Evolutionary conservation across 2,113 vertebrate genomes (phyloP), one percentile per base, ranked within the genome.

Genomic region (Ptilorrhoa leucosticta): DNA sequence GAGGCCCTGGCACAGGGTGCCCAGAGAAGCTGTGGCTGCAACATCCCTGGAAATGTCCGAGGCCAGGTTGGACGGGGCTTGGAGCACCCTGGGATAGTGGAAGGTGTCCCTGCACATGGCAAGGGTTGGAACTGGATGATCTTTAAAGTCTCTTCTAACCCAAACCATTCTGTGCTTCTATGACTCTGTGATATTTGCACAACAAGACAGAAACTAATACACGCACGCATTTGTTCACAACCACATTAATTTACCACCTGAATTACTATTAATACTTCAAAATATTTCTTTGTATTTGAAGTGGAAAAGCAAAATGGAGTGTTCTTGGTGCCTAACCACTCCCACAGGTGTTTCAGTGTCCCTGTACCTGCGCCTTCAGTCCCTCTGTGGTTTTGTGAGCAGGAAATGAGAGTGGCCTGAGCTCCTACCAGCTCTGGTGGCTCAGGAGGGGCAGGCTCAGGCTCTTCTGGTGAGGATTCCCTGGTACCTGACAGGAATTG

Each of bases 291-390:
- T 44, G 5, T 15, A 58, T 51, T 80, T 51, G 30, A 73, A n/a
- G 31, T 1, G 23, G 27, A 66, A 72, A 84, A 84, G 22, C 31
- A 30, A 54, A 45, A 3, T 23, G 30, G 8, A 2, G 15, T 40
- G 87, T 84, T 39, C 61, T 40, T 27, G 16, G 14, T 75, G 56
- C 33, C 45, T 35, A 23, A 37, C 2, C 39, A 13, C 24, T 42
- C 13, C 9, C 23, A 23, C 4, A 15, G 6, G 17, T 27, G 56
- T 65, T 80, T 39, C 31, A 13, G 20, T 37, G n/a, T 30, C 70
- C 21, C 30, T 35, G 15, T 26, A 20, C 1, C 6, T 7, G 4
- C 1, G 0, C 15, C 16, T 33, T 37, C 37, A 10, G 45, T 21
- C 35, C 40, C 40, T 69, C 12, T 13, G 6, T 22, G 56, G 58